Evolutionary conservation across 92 coral and sea anemone genomes (phyloP).

Genomic region (Zoanthus solanderi): DNA sequence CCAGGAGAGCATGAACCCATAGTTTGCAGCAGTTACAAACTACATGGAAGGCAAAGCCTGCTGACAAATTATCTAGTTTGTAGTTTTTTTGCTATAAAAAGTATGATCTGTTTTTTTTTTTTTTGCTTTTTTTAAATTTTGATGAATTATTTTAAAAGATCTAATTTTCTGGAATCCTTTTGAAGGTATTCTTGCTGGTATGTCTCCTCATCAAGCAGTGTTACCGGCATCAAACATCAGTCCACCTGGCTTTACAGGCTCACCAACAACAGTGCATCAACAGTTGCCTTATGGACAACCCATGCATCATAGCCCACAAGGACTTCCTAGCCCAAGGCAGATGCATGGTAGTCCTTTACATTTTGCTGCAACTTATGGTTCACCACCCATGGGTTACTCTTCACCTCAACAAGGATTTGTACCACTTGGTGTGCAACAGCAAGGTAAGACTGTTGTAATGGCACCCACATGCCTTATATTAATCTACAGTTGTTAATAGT

Average conservation of each 20-base stretch:
- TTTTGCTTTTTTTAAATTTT: too few species aligned
- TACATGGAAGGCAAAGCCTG: too few species aligned
- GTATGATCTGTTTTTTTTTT: too few species aligned
- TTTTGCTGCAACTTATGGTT: conserved; percentile 14
- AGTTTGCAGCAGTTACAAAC: too few species aligned
- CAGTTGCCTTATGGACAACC: conserved; percentile 79
- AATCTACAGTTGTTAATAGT: too few species aligned
- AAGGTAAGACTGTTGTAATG: not conserved
- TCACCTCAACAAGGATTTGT: conserved; percentile 44
- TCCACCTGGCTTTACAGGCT: conserved; percentile 83
- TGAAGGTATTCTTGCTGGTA: conserved; percentile 19
- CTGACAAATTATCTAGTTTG: too few species aligned
- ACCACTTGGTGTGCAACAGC: conserved; percentile 37
- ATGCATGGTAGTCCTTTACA: conserved; percentile 61
- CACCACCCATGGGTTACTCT: conserved; percentile 46
- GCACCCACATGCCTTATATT: too few species aligned
- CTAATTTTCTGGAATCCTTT: not conserved
- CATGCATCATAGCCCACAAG: conserved; percentile 80
- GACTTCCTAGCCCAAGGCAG: conserved; percentile 59
- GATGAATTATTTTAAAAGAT: too few species aligned
- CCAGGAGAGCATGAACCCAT: too few species aligned
- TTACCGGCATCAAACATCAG: conserved; percentile 68
- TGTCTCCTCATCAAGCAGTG: conserved; percentile 70
- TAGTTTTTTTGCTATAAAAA: too few species aligned
- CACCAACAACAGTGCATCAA: conserved; percentile 68